Conservation (phyloP, 2,888 invertebrate species). For the Zhuqinia jingwanae region DNA sequence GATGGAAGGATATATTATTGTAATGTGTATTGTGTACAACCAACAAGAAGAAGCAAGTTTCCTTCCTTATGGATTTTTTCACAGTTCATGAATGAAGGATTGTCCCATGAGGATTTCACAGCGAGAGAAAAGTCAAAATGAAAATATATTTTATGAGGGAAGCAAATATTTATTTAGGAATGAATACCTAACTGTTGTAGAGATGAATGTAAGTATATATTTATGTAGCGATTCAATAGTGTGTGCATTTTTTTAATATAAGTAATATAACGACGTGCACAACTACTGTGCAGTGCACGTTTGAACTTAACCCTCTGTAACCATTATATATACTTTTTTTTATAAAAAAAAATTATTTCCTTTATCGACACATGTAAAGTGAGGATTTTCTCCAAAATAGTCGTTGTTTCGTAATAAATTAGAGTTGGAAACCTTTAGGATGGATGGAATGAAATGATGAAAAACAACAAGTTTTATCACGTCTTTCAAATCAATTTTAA, state of each 20-base stretch:
- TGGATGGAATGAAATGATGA: conserved; percentile 66
- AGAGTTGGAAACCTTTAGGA: conserved; percentile 37
- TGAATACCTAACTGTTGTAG: neutral
- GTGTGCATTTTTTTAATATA: too few species aligned
- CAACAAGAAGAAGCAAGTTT: neutral
- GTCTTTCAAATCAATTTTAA: conserved; percentile 77
- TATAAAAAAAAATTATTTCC: neutral
- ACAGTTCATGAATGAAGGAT: conserved; percentile 64
- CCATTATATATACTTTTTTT: neutral
- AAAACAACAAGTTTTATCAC: conserved; percentile 75
- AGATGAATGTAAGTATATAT: too few species aligned
- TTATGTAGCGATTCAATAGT: too few species aligned
- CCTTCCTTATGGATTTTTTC: conserved; percentile 40
- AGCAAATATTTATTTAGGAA: conserved; percentile 58
- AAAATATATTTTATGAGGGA: conserved; percentile 55
- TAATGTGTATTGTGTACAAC: neutral
- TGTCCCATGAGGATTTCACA: conserved; percentile 67
- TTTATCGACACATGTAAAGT: conserved; percentile 41
- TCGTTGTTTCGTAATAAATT: conserved; percentile 48
- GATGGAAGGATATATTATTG: conserved; percentile 12
- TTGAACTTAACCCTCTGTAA: neutral
- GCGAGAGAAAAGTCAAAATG: conserved; percentile 56
- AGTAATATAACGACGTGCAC: too few species aligned
- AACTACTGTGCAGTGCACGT: too few species aligned
- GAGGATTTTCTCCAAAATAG: neutral